Percentiles rank a stretch among this genome's conserved stretches.
Conservation (phyloP, 1,140 invertebrate genomes). For the Sycobia sp. region DNA sequence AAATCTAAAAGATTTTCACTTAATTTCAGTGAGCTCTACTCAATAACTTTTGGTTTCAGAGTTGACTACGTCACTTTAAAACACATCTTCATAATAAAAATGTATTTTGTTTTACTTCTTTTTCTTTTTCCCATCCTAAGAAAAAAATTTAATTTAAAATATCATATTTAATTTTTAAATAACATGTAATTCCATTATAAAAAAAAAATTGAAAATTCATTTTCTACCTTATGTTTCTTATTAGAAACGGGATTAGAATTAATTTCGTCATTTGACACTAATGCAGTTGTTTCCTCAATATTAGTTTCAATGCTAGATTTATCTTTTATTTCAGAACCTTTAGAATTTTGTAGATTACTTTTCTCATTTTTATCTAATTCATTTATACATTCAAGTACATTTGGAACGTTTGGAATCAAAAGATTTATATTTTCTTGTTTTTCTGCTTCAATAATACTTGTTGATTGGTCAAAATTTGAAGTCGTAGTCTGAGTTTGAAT, state of each 20-base stretch:
- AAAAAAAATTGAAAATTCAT: neutral
- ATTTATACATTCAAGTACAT: neutral
- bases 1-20: no score
- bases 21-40: no score
- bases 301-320: neutral
- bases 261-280: constrained; percentile 8
- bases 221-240: constrained; percentile 18
- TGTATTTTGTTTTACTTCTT: neutral
- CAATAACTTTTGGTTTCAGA: no score
- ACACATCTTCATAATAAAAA: no score
- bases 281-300: neutral
- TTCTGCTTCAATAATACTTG: neutral
- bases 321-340: neutral
- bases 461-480: neutral
- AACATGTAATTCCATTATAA: neutral
- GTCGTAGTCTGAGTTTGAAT: neutral
- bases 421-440: neutral
- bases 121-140: constrained; percentile 7
- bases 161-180: neutral
- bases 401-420: neutral
- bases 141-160: neutral
- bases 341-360: neutral
- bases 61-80: no score
- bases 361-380: neutral
- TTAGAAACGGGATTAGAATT: neutral